Base-by-base conservation (phyloP, 2,888 invertebrate genomes). In the Yponomeuta plumbellus region DNA sequence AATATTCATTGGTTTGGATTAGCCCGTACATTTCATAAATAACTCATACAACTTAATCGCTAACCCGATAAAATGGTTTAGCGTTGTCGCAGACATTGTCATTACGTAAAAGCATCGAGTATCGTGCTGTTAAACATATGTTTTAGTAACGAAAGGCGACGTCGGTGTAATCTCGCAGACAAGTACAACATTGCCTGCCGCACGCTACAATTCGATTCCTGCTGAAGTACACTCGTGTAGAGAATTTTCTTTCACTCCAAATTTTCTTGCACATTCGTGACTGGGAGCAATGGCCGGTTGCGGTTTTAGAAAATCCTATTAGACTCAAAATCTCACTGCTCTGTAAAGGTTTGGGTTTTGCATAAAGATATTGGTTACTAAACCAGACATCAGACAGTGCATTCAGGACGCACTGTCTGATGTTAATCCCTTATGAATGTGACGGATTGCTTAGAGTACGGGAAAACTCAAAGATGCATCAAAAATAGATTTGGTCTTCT, bases 251-350 rank as follows among this genome's bases (percentile, higher is more conserved):
- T 86, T 83, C 83, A 80, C 80, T 83, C 75, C 79, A 72, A 77
- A 82, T 84, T 82, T 77, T 77, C 77, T 81, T 76, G 82, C 83
- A 80, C 80, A 72, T 80, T 81, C 81, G 80, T 82, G 81, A 81
- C 81, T 71, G 67, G 71, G 69, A 68, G 72, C 72, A 4, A 34
- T 34, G 34, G 71, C 73, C 74, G 69, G 81, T 79, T 81, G 82
- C 80, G 80, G 80, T 83, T 81, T 61, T 62, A 40, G 52, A 57
- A 62, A 52, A 52, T 17, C 17, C 44, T 52, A 17, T 52, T 17
- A 13, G 5, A 52, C 13, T 17, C 13, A 52, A 52, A 6, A 52
- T 17, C 44, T 13, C 34, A 34, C 34, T 34, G 34, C 5, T 34
- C 34, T 34, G 34, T 8, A 34, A 34, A 0, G 34, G 8, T 34